Conservation (phyloP, 1,140 invertebrate genomes). For the Penaeus chinensis region DNA sequence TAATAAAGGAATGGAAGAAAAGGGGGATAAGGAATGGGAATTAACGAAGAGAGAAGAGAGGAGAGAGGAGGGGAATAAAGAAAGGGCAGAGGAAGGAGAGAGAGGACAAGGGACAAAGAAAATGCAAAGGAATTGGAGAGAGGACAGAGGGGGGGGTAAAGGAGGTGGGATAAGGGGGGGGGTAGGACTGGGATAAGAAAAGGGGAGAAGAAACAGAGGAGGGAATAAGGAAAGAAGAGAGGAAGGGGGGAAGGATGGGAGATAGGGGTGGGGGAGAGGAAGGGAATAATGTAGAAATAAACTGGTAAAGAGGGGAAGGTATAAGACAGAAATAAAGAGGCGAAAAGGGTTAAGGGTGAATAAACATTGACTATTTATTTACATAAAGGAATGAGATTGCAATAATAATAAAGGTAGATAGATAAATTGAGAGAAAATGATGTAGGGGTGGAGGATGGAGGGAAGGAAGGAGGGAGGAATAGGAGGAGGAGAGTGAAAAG, state of each 20-base stretch:
- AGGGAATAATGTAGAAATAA: neutral
- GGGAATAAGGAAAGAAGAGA: neutral
- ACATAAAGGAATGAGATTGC: too few species aligned
- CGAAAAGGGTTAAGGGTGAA: neutral
- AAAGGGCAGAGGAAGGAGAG: neutral
- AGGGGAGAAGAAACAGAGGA: neutral
- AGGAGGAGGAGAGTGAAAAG: neutral
- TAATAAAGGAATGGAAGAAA: neutral
- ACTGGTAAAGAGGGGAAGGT: neutral
- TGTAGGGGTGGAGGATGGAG: too few species aligned
- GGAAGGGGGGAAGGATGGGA: neutral
- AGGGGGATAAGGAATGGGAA: neutral
- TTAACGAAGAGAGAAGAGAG: neutral
- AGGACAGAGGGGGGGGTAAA: neutral
- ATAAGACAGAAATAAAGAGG: neutral
- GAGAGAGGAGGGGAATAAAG: neutral
- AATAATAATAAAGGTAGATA: too few species aligned
- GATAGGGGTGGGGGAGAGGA: neutral
- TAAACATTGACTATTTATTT: too few species aligned
- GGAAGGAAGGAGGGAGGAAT: neutral
- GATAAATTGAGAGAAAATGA: too few species aligned
- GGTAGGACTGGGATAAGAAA: neutral
- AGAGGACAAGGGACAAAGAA: neutral
- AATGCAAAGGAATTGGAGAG: neutral
- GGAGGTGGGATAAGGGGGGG: neutral